These are phyloP conservation scores for Mercenaria mercenaria DNA, from an alignment of 1,140 invertebrate genomes.

Conservation along the genomic window DNA sequence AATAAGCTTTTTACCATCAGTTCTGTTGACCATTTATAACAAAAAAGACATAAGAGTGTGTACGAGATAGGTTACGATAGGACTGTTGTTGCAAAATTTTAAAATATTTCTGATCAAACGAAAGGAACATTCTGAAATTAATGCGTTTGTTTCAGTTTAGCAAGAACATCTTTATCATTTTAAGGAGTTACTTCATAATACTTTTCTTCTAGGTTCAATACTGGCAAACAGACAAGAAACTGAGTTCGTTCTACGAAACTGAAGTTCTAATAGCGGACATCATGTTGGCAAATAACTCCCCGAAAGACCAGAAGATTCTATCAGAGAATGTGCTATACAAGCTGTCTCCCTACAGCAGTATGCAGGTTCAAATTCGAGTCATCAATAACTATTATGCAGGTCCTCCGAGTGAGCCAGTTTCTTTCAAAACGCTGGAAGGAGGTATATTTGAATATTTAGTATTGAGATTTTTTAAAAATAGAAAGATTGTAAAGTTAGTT, in stretches of 20 bases:
- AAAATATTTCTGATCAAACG: no score
- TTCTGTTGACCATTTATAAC: no score
- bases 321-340: constrained; percentile 60
- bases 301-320: not conserved
- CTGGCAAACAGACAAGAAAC: constrained; percentile 24
- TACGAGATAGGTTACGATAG: no score
- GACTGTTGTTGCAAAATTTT: no score
- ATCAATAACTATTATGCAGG: constrained; percentile 78
- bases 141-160: no score
- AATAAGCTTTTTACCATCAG: no score
- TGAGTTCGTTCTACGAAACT: constrained; percentile 42
- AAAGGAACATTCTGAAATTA: no score
- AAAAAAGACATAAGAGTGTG: no score
- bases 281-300: not conserved
- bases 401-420: constrained; percentile 68
- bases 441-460: constrained; percentile 75
- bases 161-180: no score
- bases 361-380: constrained; percentile 71
- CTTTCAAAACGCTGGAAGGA: constrained; percentile 71
- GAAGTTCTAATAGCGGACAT: not conserved
- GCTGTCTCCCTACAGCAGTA: constrained; percentile 70
- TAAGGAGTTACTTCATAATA: no score
- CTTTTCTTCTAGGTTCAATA: constrained; percentile 51
- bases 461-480: no score
- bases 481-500: no score